These are phyloP conservation scores for Phyllopteryx taeniolatus DNA, from an alignment of 2,113 vertebrate genomes.

Conservation along the genomic window DNA sequence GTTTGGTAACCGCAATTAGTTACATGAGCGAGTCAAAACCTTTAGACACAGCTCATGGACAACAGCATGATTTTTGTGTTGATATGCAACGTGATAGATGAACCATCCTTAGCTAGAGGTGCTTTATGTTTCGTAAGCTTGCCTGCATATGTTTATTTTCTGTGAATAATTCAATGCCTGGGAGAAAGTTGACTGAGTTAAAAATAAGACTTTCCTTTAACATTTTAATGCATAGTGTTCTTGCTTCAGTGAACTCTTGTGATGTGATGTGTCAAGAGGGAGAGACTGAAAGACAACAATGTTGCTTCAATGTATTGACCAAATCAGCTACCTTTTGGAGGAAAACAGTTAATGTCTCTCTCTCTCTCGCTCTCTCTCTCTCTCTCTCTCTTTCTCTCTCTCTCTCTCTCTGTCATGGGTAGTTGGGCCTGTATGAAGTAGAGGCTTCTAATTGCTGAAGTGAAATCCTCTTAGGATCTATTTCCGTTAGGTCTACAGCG, in stretches of 20 bases:
- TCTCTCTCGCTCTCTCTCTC: slow-evolving; percentile 9
- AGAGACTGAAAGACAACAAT: background rate
- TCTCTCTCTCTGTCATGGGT: slow-evolving; percentile 43
- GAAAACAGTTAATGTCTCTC: background rate
- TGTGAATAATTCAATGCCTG: slow-evolving; percentile 39
- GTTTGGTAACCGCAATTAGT: no score
- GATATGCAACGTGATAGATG: slow-evolving; percentile 42
- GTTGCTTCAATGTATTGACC: background rate
- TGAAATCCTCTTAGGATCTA: slow-evolving; percentile 93
- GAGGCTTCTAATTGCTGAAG: slow-evolving; percentile 80
- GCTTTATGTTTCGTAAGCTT: slow-evolving; percentile 36
- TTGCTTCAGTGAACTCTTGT: slow-evolving; percentile 37
- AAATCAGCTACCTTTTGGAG: background rate
- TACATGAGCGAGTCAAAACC: background rate
- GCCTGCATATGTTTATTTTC: slow-evolving; percentile 39
- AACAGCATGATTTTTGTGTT: slow-evolving; percentile 25
- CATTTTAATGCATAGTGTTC: slow-evolving; percentile 21
- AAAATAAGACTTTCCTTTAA: slow-evolving; percentile 36
- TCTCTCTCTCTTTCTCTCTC: slow-evolving; percentile 3
- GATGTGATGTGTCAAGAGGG: background rate
- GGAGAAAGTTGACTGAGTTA: slow-evolving; percentile 28
- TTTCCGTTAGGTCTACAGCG: slow-evolving; percentile 79
- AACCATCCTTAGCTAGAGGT: slow-evolving; percentile 32
- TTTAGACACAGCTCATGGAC: background rate
- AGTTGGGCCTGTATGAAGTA: slow-evolving; percentile 66